phyloP scores from a whole-genome alignment of 2,888 invertebrate species.

The Lasioglossum marginatum region DNA sequence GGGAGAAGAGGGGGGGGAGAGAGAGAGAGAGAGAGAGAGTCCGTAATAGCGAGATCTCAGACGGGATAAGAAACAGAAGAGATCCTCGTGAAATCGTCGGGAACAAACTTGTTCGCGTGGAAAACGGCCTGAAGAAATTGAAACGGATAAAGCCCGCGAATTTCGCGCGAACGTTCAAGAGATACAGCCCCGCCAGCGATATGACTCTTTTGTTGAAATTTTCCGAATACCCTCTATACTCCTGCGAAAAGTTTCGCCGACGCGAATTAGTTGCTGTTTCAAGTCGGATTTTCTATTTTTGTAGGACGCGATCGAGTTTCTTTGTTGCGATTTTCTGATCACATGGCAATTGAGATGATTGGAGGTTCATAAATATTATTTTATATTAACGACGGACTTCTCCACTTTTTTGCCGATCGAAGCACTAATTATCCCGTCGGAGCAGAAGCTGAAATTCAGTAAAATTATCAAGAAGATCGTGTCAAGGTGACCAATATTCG shows the following conservation, averaged over 20 bases:
- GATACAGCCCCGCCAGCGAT: background rate
- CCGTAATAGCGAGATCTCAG: conserved; percentile 1
- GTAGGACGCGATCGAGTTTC: background rate
- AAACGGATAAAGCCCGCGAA: background rate
- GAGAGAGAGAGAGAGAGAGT: background rate
- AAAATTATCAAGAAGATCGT: background rate
- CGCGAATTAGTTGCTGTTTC: background rate
- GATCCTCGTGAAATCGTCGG: conserved; percentile 10
- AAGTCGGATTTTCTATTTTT: background rate
- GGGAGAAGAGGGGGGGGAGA: too few relatives aligned
- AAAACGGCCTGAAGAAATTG: background rate
- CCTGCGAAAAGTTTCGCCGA: background rate
- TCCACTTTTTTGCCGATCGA: background rate
- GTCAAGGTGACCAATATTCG: conserved; percentile 10
- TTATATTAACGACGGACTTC: background rate
- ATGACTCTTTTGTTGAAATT: conserved; percentile 3
- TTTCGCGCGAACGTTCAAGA: background rate
- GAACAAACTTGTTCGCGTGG: conserved; percentile 3
- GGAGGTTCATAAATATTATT: too few relatives aligned
- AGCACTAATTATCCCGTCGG: background rate
- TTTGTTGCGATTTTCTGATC: background rate
- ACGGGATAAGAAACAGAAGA: background rate
- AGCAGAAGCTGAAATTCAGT: background rate
- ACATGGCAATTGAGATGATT: background rate
- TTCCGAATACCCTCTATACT: background rate